Evolutionary conservation across 2,797 vertebrate species (phyloP), one percentile per base, ranked within the genome.

Genomic region (Phalloptychus januarius): DNA sequence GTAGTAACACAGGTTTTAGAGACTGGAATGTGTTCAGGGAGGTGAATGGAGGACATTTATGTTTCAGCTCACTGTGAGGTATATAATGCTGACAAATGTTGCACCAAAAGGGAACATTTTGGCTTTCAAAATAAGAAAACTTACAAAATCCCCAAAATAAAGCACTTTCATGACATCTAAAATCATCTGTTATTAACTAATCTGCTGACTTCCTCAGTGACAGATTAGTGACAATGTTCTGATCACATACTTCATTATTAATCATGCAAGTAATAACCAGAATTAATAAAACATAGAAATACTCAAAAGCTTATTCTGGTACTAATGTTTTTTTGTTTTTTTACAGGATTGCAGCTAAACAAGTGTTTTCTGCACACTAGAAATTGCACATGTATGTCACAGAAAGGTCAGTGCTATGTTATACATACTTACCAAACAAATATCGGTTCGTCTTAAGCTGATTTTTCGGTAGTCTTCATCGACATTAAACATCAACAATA

Each of bases 371-470:
- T 76, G 50, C 77, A 86, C 76, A 85, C 70, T 75, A 71, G 85
- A 81, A 83, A 78, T 79, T 3, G 86, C 72, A 87, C 36, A 77
- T 65, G 50, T 71, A 81, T 84, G 82, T 88, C 87, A 93, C 87
- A 91, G 85, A 87, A 91, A 90, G 74, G 78, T 85, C 44, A 75
- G 73, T 89, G 89, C 91, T 92, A 93, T 88, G 82, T 87, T 78
- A 87, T 76, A 91, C 70, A 85, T 72, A 84, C 78, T 83, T 86
- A 86, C 79, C 82, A 78, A 93, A 89, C 83, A 90, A 76, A 85
- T 79, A 81, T 46, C 42, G 74, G 72, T 69, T 89, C 76, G 70
- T 48, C 54, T 83, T 76, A 77, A 79, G 58, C 79, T 75, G 79
- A 72, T 79, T 83, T 71, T 75, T 81, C 76, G 52, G 33, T 20